Conservation (phyloP, 2,113 vertebrate genomes). For the Lagenorhynchus albirostris region DNA sequence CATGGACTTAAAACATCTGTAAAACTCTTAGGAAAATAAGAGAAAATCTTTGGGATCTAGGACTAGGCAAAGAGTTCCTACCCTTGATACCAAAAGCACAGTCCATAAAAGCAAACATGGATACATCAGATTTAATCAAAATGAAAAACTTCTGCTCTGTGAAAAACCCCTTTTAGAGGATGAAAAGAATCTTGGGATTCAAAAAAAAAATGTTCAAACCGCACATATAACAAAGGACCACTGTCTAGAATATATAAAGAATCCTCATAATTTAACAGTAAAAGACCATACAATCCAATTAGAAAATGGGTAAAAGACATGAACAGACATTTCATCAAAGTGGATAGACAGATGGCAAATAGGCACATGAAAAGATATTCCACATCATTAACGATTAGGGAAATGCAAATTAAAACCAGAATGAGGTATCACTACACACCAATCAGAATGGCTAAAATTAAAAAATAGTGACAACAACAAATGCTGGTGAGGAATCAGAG, state of each 20-base stretch:
- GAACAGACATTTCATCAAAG: background rate
- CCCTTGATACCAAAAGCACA: background rate
- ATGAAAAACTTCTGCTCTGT: background rate
- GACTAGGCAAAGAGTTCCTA: background rate
- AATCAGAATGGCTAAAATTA: background rate
- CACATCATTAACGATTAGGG: background rate
- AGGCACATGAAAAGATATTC: background rate
- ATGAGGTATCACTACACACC: background rate
- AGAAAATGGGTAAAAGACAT: background rate
- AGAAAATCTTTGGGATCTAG: background rate
- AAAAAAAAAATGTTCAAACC: background rate
- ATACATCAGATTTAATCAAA: background rate
- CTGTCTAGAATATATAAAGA: background rate
- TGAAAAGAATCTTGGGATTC: background rate
- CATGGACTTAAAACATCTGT: background rate
- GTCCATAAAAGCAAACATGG: background rate
- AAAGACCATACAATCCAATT: background rate
- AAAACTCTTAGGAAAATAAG: background rate
- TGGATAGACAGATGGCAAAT: background rate
- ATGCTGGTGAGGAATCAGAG: background rate
- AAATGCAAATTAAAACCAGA: background rate
- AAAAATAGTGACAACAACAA: background rate
- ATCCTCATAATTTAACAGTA: background rate
- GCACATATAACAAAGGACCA: background rate
- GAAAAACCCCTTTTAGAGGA: background rate